These are phyloP conservation scores for Leptinotarsa defecta DNA, from an alignment of 1,140 invertebrate genomes.

Conservation along the genomic window DNA sequence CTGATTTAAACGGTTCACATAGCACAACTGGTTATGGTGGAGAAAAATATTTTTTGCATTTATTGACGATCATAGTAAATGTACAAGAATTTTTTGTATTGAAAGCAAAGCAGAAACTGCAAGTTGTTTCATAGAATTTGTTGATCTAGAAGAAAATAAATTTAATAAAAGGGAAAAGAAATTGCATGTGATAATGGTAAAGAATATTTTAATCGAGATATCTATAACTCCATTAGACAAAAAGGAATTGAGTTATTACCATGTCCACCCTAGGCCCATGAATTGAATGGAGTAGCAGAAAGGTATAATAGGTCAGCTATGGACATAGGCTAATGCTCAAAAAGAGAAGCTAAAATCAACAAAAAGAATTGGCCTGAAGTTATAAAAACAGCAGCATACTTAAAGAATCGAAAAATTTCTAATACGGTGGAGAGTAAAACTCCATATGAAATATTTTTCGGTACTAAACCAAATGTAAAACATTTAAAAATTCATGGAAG, in stretches of 20 bases:
- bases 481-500: slow-evolving; percentile 45
- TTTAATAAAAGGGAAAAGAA: no score
- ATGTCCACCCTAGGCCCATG: slow-evolving; percentile 39
- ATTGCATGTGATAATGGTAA: slow-evolving; percentile 2
- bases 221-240: slow-evolving; percentile 41
- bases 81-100: slow-evolving; percentile 49
- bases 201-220: slow-evolving; percentile 8
- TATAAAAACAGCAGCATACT: slow-evolving; percentile 41
- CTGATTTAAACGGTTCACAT: not conserved
- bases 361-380: slow-evolving; percentile 42
- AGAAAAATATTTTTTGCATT: slow-evolving; percentile 50
- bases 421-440: slow-evolving; percentile 35
- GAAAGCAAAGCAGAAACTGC: slow-evolving; percentile 50
- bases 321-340: slow-evolving; percentile 42
- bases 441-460: slow-evolving; percentile 45
- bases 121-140: slow-evolving; percentile 39
- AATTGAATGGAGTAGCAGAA: no score
- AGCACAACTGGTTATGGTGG: slow-evolving; percentile 35
- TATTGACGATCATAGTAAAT: slow-evolving; percentile 48
- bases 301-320: slow-evolving; percentile 40
- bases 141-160: slow-evolving; percentile 37
- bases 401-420: slow-evolving; percentile 36
- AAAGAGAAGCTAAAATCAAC: slow-evolving; percentile 36
- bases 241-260: slow-evolving; percentile 42
- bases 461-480: slow-evolving; percentile 39